These are phyloP conservation scores for Himalopsyche japonica DNA, from an alignment of 2,888 invertebrate genomes.

Conservation along the genomic window DNA sequence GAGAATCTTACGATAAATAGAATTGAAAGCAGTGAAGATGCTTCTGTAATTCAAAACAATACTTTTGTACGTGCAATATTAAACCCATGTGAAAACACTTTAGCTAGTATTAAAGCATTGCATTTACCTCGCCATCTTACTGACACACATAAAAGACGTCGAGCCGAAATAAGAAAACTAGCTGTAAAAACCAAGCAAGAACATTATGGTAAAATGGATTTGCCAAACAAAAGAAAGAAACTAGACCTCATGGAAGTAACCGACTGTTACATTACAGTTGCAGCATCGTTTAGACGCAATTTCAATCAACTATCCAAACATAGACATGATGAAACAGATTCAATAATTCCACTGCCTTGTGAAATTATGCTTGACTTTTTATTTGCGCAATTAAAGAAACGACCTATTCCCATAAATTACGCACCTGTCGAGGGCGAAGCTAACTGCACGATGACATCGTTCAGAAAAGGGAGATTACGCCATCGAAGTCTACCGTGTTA, in stretches of 20 bases:
- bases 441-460: background rate
- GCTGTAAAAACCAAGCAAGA: background rate
- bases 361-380: background rate
- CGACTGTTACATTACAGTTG: background rate
- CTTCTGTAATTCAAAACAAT: too few relatives aligned
- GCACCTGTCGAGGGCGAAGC: background rate
- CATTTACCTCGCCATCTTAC: background rate
- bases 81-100: background rate
- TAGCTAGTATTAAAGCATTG: background rate
- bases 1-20: too few relatives aligned
- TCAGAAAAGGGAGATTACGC: background rate
- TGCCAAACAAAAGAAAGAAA: background rate
- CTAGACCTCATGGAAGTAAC: background rate
- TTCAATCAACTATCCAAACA: background rate
- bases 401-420: background rate
- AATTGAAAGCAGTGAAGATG: too few relatives aligned
- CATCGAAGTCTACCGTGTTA: background rate
- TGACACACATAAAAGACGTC: background rate
- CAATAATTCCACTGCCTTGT: background rate
- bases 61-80: background rate
- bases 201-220: background rate
- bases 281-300: background rate
- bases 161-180: background rate
- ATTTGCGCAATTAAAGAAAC: background rate
- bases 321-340: background rate